Base-by-base conservation (phyloP, 2,113 vertebrate genomes). In the Paralichthys olivaceus region DNA sequence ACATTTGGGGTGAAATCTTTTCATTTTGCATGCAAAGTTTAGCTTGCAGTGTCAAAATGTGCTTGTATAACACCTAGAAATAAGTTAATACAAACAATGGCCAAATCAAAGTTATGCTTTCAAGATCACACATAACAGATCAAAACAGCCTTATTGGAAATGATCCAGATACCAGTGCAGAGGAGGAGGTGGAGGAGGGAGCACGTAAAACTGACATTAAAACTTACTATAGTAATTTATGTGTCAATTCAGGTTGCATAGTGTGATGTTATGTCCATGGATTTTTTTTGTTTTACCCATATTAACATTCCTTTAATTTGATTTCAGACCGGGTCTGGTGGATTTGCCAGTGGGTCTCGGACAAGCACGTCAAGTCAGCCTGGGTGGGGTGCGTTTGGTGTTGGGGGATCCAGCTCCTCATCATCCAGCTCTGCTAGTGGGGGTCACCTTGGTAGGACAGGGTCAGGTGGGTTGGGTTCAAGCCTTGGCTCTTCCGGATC, bases 271-370 rank as follows among this genome's bases (percentile, higher is more conserved):
- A 57, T 56, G 51, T 34, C 6, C 9, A 64, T 40, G 14, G 7
- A 47, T n/a, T 20, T 43, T n/a, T 22, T 17, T 32, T 2, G 22
- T 2, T 53, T 63, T 37, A 23, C 1, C 40, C n/a, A 49, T 28
- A 8, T 67, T 63, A 66, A 83, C 20, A 22, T n/a, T 69, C 0
- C 1, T 73, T 23, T 47, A 2, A 17, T 77, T 68, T 60, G 0
- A 57, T 83, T 88, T 73, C 75, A 90, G 88, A 4, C 23, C 29
- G 45, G 43, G 4, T 0, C 20, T 5, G 12, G 9, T 67, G 76
- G 20, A 63, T 13, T 19, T 53, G 0, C 28, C 3, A 64, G 37
- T 56, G 65, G 49, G 8, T 2, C 13, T 23, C 64, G n/a, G 9
- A 0, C 11, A 3, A 0, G 8, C 56, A 14, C 23, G 25, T 26